Conservation (phyloP, 2,888 invertebrate genomes). For the Himalopsyche anomala region DNA sequence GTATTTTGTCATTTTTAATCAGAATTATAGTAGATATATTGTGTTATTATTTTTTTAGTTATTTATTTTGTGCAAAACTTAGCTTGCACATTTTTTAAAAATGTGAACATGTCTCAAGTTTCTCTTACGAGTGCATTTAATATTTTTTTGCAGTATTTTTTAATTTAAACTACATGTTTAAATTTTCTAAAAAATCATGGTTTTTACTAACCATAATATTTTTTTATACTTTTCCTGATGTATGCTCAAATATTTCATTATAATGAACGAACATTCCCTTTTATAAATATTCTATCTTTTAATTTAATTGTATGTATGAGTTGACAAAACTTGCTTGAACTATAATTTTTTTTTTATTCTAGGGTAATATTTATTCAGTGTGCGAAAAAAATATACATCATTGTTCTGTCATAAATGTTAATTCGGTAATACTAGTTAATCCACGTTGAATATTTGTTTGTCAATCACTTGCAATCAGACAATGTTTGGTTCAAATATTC, state of each 20-base stretch:
- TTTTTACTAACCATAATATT: neutral
- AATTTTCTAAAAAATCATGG: too few relatives aligned
- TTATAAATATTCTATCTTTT: conserved; percentile 4
- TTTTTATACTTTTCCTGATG: neutral
- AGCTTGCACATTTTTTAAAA: neutral
- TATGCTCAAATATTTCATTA: conserved; percentile 36
- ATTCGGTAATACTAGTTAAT: too few relatives aligned
- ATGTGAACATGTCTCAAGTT: neutral
- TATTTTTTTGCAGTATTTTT: too few relatives aligned
- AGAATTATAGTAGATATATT: conserved; percentile 8
- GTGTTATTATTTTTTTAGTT: conserved; percentile 39
- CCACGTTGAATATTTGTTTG: too few relatives aligned
- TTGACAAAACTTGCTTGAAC: neutral
- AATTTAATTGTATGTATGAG: neutral
- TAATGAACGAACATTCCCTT: neutral
- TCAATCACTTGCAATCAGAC: too few relatives aligned
- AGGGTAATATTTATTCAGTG: too few relatives aligned
- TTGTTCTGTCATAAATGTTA: too few relatives aligned
- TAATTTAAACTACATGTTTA: too few relatives aligned
- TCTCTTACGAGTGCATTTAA: too few relatives aligned
- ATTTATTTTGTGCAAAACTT: conserved; percentile 7
- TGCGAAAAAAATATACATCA: too few relatives aligned
- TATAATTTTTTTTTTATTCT: too few relatives aligned
- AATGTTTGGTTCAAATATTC: too few relatives aligned
- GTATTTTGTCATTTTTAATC: neutral